Conservation (phyloP, 2,113 vertebrate species). For the Alaudala cheleensis region DNA sequence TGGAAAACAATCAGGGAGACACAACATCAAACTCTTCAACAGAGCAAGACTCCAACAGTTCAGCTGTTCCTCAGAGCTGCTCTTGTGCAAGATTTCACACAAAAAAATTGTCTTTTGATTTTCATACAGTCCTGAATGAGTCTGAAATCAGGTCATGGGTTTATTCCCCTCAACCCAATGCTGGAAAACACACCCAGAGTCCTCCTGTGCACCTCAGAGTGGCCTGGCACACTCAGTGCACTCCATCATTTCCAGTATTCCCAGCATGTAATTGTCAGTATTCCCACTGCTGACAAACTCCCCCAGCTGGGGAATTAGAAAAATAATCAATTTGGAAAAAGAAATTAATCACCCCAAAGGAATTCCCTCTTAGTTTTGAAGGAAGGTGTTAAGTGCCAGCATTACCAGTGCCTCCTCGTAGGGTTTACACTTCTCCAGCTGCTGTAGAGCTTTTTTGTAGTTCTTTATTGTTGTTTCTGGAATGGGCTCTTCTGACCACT, state of each 20-base stretch:
- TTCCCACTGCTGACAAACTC: background rate
- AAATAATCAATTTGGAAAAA: background rate
- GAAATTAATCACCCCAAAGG: background rate
- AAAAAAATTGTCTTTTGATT: background rate
- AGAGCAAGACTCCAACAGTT: background rate
- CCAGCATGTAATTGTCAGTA: background rate
- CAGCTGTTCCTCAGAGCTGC: background rate
- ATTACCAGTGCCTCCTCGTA: slow-evolving; percentile 91
- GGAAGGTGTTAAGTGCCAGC: background rate
- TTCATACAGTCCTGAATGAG: rapidly evolving
- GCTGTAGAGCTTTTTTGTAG: slow-evolving; percentile 86
- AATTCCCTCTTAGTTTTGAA: background rate
- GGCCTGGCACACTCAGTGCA: background rate
- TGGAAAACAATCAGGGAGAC: slow-evolving; percentile 46
- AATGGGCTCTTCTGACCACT: slow-evolving; percentile 89
- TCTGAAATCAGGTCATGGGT: background rate
- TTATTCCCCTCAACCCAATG: background rate
- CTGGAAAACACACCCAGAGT: background rate
- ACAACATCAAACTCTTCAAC: background rate
- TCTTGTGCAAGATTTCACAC: background rate
- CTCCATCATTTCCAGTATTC: background rate
- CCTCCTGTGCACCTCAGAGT: background rate
- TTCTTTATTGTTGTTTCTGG: slow-evolving; percentile 76
- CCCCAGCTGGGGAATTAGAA: background rate
- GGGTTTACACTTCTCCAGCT: slow-evolving; percentile 85